A percentile compares a stretch with the other conserved stretches of the same genome.
Evolutionary conservation across 2,888 invertebrate genomes (phyloP).

Genomic region (Cephus spinipes): DNA sequence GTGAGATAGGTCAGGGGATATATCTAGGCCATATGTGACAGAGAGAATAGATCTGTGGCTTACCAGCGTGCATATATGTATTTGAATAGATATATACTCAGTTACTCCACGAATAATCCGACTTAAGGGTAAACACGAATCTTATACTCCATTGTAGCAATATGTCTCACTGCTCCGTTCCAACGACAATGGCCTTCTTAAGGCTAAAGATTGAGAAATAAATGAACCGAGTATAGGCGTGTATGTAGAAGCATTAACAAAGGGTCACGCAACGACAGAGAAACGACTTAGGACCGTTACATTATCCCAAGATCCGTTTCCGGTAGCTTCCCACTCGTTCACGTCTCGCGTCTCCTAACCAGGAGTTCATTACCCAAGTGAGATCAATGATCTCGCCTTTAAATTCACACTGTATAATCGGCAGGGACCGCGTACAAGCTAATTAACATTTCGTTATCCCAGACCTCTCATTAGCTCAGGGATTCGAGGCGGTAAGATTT

Average conservation of each 20-base stretch:
- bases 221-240: not conserved
- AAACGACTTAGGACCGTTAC: slow-evolving; percentile 50
- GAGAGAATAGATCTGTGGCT: not conserved
- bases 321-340: slow-evolving; percentile 31
- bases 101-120: not conserved
- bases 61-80: not conserved
- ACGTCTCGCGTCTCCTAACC: slow-evolving; percentile 17
- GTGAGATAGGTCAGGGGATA: not conserved
- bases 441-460: slow-evolving; percentile 41
- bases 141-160: not conserved
- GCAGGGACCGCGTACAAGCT: slow-evolving; percentile 25
- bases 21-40: not conserved
- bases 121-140: not conserved
- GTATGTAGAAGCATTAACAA: not conserved
- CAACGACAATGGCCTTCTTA: not conserved
- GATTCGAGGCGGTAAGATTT: not conserved
- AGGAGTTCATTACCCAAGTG: slow-evolving; percentile 44
- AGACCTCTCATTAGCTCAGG: slow-evolving; percentile 30
- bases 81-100: not conserved
- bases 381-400: slow-evolving; percentile 44
- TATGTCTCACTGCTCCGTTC: not conserved
- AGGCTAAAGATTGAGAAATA: not conserved
- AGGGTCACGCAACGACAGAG: slow-evolving; percentile 44
- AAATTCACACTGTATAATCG: slow-evolving; percentile 49
- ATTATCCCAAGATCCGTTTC: slow-evolving; percentile 52